A percentile compares a stretch with the other conserved stretches of the same genome.
Evolutionary conservation across 2,888 invertebrate species (phyloP).

Genomic region (Eulithis prunata): DNA sequence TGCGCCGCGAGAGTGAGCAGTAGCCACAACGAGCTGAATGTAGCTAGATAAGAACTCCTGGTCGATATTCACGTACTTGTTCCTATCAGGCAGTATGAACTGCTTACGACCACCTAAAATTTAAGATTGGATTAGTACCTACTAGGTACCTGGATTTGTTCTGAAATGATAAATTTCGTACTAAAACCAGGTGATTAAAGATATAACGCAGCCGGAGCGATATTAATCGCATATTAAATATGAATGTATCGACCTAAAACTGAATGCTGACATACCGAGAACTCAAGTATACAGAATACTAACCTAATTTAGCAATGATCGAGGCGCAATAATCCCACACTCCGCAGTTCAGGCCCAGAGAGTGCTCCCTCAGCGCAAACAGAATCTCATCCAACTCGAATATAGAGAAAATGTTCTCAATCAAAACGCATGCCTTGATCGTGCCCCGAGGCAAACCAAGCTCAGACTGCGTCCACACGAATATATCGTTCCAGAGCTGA

Average conservation of each 20-base stretch:
- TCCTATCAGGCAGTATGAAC: slow-evolving; percentile 87
- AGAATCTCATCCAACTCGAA: slow-evolving; percentile 89
- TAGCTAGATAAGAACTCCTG: slow-evolving; percentile 86
- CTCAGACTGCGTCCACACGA: slow-evolving; percentile 85
- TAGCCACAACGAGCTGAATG: slow-evolving; percentile 83
- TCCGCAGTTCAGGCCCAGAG: slow-evolving; percentile 89
- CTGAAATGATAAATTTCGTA: too few relatives aligned
- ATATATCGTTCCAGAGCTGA: slow-evolving; percentile 88
- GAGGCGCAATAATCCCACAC: slow-evolving; percentile 90
- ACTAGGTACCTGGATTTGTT: too few relatives aligned
- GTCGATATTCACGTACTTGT: slow-evolving; percentile 87
- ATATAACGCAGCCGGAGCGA: too few relatives aligned
- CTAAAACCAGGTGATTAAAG: too few relatives aligned
- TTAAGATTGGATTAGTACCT: not conserved
- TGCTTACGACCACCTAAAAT: slow-evolving; percentile 76
- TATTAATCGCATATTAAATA: too few relatives aligned
- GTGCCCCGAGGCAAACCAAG: slow-evolving; percentile 84
- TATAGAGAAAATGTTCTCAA: slow-evolving; percentile 88
- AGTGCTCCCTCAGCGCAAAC: slow-evolving; percentile 86
- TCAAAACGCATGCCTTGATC: slow-evolving; percentile 88
- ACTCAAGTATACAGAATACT: slow-evolving; percentile 34
- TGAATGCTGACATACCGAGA: too few relatives aligned
- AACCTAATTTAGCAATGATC: slow-evolving; percentile 86
- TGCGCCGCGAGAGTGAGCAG: slow-evolving; percentile 85
- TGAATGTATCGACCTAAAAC: too few relatives aligned